These are phyloP conservation scores for Tanytarsus gracilentus DNA, from an alignment of 2,888 invertebrate species.

Conservation along the genomic window DNA sequence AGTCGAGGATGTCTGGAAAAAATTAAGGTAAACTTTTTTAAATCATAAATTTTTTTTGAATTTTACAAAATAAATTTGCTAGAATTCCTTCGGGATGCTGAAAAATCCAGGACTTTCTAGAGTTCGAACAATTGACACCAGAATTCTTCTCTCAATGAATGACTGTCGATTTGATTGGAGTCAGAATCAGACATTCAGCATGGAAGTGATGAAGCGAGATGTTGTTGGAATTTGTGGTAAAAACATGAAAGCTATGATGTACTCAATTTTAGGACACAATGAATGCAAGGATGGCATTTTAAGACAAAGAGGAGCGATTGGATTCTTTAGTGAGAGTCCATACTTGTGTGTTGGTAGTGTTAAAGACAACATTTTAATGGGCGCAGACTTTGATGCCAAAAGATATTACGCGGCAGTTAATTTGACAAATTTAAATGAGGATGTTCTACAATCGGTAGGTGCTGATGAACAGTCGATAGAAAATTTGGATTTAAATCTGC, in stretches of 20 bases:
- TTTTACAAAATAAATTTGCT: neutral
- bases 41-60: neutral
- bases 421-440: conserved; percentile 24
- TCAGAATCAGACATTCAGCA: conserved; percentile 1
- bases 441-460: conserved; percentile 17
- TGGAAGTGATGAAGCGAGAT: conserved; percentile 18
- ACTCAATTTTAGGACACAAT: conserved; percentile 30
- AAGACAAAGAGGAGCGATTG: conserved; percentile 27
- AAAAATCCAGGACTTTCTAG: conserved; percentile 21
- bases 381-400: conserved; percentile 26
- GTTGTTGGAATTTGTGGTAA: conserved; percentile 22
- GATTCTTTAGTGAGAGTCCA: conserved; percentile 29
- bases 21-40: conserved; percentile 21
- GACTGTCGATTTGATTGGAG: conserved; percentile 1
- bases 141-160: conserved; percentile 19
- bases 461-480: conserved; percentile 29
- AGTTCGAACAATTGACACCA: conserved; percentile 27
- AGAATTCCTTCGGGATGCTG: conserved; percentile 21
- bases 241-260: conserved; percentile 28
- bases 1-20: conserved; percentile 24
- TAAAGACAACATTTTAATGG: conserved; percentile 29
- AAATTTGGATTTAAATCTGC: conserved; percentile 15
- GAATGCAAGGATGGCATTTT: conserved; percentile 25
- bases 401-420: conserved; percentile 27
- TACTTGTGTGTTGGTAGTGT: conserved; percentile 24